A percentile compares a stretch with the other conserved stretches of the same genome.
These are phyloP conservation scores for Trilocha varians DNA, from an alignment of 2,888 invertebrate species.

Conservation along the genomic window DNA sequence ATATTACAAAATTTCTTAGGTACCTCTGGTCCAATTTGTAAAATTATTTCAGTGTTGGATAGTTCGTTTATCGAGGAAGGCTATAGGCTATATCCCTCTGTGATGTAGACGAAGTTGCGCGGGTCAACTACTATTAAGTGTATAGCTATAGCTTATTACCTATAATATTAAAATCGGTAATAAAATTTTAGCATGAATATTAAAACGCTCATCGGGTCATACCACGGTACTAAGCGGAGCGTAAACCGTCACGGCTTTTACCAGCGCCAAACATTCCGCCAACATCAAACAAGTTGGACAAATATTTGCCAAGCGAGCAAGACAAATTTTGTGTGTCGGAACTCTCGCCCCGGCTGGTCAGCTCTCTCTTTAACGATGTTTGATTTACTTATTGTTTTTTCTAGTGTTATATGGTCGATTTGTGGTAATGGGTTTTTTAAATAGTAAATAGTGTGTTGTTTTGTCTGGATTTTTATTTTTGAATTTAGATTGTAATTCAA, in stretches of 20 bases:
- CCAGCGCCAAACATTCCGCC: slow-evolving; percentile 40
- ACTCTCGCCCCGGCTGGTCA: slow-evolving; percentile 30
- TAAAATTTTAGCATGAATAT: background rate
- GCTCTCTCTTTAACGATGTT: slow-evolving; percentile 7
- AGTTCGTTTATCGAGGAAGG: no score
- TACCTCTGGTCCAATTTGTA: no score
- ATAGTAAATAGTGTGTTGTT: no score
- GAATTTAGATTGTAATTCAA: no score
- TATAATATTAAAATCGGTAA: no score
- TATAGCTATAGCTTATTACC: no score
- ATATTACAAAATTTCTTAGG: no score
- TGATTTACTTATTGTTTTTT: background rate
- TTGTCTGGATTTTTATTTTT: no score
- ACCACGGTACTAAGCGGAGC: slow-evolving; percentile 36
- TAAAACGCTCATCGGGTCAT: background rate
- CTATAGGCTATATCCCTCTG: no score
- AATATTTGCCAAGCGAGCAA: slow-evolving; percentile 42
- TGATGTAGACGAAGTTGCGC: no score
- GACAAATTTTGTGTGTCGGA: slow-evolving; percentile 50
- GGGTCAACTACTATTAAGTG: no score
- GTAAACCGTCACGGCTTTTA: slow-evolving; percentile 58
- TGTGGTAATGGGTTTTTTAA: background rate
- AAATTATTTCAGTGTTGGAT: no score
- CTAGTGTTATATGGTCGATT: background rate
- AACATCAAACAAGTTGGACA: slow-evolving; percentile 29